Conservation (phyloP, 2,888 invertebrate species). For the Drosophila lacicola region DNA sequence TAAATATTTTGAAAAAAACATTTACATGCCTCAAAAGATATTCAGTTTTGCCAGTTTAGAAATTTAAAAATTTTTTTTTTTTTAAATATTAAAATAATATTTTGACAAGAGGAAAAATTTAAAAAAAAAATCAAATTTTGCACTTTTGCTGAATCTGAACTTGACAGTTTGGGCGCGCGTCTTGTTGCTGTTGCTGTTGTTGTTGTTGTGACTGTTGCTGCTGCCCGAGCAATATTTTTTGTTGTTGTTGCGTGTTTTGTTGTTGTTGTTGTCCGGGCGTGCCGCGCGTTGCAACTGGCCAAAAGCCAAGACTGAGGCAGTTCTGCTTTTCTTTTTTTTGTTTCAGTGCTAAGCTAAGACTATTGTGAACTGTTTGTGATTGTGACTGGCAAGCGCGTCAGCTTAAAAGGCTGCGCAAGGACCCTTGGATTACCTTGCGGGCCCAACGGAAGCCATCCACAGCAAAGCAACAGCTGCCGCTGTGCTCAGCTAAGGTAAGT, state of each 20-base stretch:
- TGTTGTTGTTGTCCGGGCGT: constrained; percentile 30
- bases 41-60: neutral
- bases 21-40: neutral
- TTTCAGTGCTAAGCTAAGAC: constrained; percentile 42
- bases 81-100: neutral
- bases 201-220: constrained; percentile 2
- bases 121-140: neutral
- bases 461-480: no score
- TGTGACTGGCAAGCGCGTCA: constrained; percentile 31
- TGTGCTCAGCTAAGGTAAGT: no score
- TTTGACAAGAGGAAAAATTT: neutral
- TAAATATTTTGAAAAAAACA: no score
- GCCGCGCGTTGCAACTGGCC: constrained; percentile 36
- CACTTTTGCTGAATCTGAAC: neutral
- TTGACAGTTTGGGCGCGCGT: constrained; percentile 19
- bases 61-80: neutral
- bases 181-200: neutral
- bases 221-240: constrained; percentile 1
- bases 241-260: neutral
- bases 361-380: constrained; percentile 39
- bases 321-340: constrained; percentile 29
- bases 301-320: constrained; percentile 15
- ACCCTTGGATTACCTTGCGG: constrained; percentile 77
- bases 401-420: constrained; percentile 67
- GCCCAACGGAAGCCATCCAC: constrained; percentile 28